Conservation (phyloP, 2,797 vertebrate genomes). For the Xenops minutus region DNA sequence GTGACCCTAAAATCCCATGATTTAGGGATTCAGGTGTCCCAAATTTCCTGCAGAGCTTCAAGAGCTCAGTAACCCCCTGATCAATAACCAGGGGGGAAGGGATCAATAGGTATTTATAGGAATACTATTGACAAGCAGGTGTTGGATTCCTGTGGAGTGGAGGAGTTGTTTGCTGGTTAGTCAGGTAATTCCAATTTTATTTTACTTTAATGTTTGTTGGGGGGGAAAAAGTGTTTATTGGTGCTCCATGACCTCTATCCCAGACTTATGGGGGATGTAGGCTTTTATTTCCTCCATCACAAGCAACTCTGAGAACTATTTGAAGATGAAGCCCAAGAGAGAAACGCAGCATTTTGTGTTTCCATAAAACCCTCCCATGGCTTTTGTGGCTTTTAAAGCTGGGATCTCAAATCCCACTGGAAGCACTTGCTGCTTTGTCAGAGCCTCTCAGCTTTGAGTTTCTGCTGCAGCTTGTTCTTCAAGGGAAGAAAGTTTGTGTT, state of each 20-base stretch:
- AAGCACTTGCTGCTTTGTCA: not conserved
- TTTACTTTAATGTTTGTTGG: not conserved
- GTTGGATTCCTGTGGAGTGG: not conserved
- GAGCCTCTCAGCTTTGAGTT: not conserved
- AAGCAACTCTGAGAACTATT: not conserved
- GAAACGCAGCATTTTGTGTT: not conserved
- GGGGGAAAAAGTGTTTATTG: not conserved
- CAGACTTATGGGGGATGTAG: not conserved
- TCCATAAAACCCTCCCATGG: not conserved
- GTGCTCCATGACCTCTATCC: too few relatives aligned
- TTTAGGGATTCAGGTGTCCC: not conserved
- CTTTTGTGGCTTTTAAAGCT: not conserved
- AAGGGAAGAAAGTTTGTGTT: not conserved
- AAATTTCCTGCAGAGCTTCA: not conserved
- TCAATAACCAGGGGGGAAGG: not conserved
- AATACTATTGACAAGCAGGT: rapidly evolving
- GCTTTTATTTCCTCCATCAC: not conserved
- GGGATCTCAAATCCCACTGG: not conserved
- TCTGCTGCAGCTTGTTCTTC: not conserved
- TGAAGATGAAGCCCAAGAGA: not conserved
- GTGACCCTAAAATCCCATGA: rapidly evolving
- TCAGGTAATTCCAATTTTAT: not conserved
- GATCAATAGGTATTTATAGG: rapidly evolving
- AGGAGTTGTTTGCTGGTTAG: not conserved
- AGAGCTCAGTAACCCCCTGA: not conserved